Base-by-base conservation (phyloP, 2,888 invertebrate species). In the Netelia virgata region DNA sequence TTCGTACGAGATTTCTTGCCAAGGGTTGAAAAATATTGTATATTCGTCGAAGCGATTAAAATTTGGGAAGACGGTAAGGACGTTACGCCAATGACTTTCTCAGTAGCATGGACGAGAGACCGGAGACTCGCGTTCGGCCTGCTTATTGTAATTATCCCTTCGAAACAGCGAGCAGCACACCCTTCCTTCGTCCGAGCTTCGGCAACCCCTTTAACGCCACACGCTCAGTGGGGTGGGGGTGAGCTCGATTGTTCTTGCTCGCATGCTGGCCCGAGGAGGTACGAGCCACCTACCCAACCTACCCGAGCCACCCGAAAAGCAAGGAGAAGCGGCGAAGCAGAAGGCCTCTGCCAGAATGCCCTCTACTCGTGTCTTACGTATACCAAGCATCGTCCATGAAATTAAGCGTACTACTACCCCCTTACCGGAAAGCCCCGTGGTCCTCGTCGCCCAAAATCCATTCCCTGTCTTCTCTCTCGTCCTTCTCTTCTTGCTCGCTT, bases 91-190 rank as follows among this genome's bases (percentile, higher is more conserved):
- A 87, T 87, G 90, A 89, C 87, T 90, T 90, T 90, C 90, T 89
- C 88, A 88, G 89, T 36, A 87, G 86, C 87, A 86, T 72, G 82
- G 86, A 83, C 85, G 36, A 36, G 84, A 88, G 84, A 86, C 86
- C 86, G n/a, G n/a, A 88, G 89, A 88, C 86, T 18, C 68, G 68
- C 36, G 53, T 69, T 69, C 88, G 86, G 88, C 86, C 89, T 91
- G 91, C 90, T 91, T 90, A 91, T 90, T 91, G 91, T 91, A 91
- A 91, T 91, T 91, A 91, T 91, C 90, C 91, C 89, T 89, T 89
- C 86, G 88, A 86, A 88, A 88, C 90, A 88, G 87, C 87, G 81
- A 85, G 78, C 57, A 68, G 69, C 83, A 73, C 63, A 83, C 82
- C 82, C 69, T 80, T 82, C 69, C 82, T 81, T 59, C 64, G 82